Percentiles rank a stretch among this genome's conserved stretches.
phyloP scores from a whole-genome alignment of 1,140 invertebrate species.

The Lethrus apterus region DNA sequence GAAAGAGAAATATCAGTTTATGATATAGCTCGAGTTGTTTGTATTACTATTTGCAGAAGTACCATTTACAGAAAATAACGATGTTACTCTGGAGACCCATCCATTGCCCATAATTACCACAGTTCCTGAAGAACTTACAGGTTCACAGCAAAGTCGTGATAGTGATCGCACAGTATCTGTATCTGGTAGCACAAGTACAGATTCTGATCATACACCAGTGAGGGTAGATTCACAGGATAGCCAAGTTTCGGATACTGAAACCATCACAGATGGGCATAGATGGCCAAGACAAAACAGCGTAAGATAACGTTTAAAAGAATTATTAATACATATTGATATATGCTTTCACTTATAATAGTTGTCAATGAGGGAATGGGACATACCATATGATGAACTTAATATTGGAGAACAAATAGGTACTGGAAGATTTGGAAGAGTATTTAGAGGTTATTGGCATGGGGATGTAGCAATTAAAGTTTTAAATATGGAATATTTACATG shows the following conservation, averaged over 20 bases:
- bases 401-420: conserved; percentile 82
- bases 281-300: conserved; percentile 82
- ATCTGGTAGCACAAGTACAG: conserved; percentile 63
- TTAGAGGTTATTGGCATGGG: conserved; percentile 95
- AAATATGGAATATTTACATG: conserved; percentile 87
- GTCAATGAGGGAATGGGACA: conserved; percentile 95
- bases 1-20: too few species aligned
- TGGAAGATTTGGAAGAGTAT: conserved; percentile 91
- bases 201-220: conserved; percentile 75
- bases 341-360: conserved; percentile 46
- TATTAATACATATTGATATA: neutral
- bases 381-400: conserved; percentile 88
- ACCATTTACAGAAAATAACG: conserved; percentile 29
- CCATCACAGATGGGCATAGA: conserved; percentile 37
- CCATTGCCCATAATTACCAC: conserved; percentile 39
- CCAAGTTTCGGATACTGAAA: conserved; percentile 59
- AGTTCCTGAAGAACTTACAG: conserved; percentile 49
- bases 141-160: conserved; percentile 69
- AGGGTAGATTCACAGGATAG: conserved; percentile 83
- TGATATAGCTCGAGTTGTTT: too few species aligned
- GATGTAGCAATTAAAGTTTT: conserved; percentile 97
- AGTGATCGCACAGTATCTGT: conserved; percentile 80
- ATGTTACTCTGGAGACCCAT: conserved; percentile 51
- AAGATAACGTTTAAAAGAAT: conserved; percentile 33
- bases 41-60: conserved; percentile 39